phyloP scores from a whole-genome alignment of 2,888 invertebrate genomes.

The Drosophila recens region DNA sequence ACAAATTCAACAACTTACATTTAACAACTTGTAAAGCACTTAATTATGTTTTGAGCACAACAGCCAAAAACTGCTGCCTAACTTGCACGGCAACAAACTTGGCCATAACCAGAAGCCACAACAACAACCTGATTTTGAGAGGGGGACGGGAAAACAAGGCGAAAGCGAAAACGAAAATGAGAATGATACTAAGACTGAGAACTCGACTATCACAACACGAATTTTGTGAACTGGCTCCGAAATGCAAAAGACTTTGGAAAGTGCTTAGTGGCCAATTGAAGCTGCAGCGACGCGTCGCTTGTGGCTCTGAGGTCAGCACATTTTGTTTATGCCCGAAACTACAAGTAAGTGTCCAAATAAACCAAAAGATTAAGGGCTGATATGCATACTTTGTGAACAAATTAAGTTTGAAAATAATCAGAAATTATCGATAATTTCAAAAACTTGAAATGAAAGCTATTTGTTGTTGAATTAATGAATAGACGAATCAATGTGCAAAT shows the following conservation, averaged over 20 bases:
- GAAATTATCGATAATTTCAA: no score
- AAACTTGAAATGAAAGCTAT: no score
- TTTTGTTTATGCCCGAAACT: conserved; percentile 1
- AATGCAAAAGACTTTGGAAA: conserved; percentile 79
- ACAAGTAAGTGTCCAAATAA: neutral
- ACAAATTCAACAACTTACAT: conserved; percentile 66
- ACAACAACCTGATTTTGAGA: conserved; percentile 16
- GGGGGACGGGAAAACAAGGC: conserved; percentile 10
- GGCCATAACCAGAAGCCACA: conserved; percentile 24
- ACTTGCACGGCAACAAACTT: conserved; percentile 38
- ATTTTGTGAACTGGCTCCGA: conserved; percentile 64
- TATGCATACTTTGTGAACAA: neutral
- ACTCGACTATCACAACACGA: conserved; percentile 69
- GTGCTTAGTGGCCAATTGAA: conserved; percentile 78
- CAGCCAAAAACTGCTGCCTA: conserved; percentile 56
- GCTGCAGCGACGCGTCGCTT: conserved; percentile 42
- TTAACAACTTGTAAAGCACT: conserved; percentile 77
- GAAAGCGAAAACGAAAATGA: conserved; percentile 44
- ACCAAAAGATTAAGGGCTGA: neutral
- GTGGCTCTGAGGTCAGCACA: conserved; percentile 42
- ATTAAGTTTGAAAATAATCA: no score
- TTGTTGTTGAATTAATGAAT: no score
- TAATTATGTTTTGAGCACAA: conserved; percentile 76
- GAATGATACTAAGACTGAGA: neutral
- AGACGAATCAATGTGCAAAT: no score